Percentiles rank a stretch among this genome's conserved stretches.
Evolutionary conservation across 2,888 invertebrate species (phyloP).

Genomic region (Panopea generosa): DNA sequence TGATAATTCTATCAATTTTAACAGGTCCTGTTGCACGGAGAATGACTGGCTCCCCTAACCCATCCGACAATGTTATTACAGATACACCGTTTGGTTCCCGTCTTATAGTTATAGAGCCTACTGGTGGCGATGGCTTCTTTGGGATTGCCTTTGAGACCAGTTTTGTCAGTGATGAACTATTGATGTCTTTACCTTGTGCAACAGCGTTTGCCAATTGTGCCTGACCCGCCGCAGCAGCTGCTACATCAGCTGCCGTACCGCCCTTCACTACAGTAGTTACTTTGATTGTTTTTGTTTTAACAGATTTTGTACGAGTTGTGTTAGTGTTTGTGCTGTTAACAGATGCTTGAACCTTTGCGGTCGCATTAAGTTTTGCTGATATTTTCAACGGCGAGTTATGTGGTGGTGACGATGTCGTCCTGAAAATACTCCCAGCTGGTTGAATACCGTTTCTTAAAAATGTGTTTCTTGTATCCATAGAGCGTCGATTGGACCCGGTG

Average conservation of each 20-base stretch:
- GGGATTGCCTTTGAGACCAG: not conserved
- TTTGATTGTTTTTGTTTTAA: conserved; percentile 52
- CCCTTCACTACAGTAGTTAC: conserved; percentile 50
- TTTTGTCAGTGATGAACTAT: conserved; percentile 28
- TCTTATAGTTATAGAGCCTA: conserved; percentile 55
- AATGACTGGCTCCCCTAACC: conserved; percentile 54
- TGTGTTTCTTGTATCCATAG: too few species aligned
- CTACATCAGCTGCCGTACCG: conserved; percentile 34
- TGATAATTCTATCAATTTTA: conserved; percentile 54
- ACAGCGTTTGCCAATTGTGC: conserved; percentile 51
- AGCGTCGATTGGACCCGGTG: conserved; percentile 12
- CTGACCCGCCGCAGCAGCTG: conserved; percentile 46
- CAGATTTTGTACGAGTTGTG: conserved; percentile 49
- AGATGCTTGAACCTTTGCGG: conserved; percentile 21
- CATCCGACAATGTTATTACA: conserved; percentile 55
- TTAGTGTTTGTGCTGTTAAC: conserved; percentile 32
- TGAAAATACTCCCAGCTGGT: too few species aligned
- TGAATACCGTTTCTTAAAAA: too few species aligned
- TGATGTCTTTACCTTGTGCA: conserved; percentile 51
- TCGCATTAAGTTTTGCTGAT: conserved; percentile 8
- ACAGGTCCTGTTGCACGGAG: conserved; percentile 55
- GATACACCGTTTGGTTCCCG: conserved; percentile 52
- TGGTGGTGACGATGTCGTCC: too few species aligned
- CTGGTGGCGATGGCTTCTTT: conserved; percentile 8
- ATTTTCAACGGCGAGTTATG: too few species aligned